Conservation (phyloP, 2,797 vertebrate species). For the Sebastolobus alascanus region DNA sequence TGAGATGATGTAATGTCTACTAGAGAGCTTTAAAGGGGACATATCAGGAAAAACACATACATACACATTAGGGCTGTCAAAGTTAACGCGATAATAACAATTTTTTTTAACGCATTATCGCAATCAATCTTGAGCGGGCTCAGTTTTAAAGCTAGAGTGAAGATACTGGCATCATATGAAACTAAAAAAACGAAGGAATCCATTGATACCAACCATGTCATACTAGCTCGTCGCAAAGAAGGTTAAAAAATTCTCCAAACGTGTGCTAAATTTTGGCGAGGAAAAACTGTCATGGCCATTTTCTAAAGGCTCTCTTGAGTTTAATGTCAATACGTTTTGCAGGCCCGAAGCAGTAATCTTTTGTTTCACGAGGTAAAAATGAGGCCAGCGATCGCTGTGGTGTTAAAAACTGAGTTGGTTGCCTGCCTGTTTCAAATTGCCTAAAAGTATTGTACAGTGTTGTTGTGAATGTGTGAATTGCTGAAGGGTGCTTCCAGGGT, state of each 20-base stretch:
- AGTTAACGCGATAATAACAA: no score
- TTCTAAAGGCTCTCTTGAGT: not conserved
- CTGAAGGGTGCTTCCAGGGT: not conserved
- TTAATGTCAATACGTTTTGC: not conserved
- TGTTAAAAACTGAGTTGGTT: not conserved
- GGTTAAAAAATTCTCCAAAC: no score
- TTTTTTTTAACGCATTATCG: no score
- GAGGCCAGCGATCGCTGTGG: not conserved
- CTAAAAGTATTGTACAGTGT: not conserved
- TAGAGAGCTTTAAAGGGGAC: not conserved
- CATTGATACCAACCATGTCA: no score
- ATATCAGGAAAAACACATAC: not conserved
- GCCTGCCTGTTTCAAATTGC: not conserved
- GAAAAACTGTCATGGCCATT: no score
- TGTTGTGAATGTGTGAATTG: not conserved
- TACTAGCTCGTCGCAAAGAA: no score
- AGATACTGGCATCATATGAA: no score
- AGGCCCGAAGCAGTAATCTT: not conserved
- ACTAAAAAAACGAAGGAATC: no score
- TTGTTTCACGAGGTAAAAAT: not conserved
- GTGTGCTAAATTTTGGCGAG: no score
- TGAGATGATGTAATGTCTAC: not conserved
- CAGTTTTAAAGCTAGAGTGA: no score
- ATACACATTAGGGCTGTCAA: not conserved
- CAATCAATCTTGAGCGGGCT: no score